Evolutionary conservation across 2,113 vertebrate species (phyloP), one percentile per base, ranked within the genome.

Genomic region (Reinhardtius hippoglossoides): DNA sequence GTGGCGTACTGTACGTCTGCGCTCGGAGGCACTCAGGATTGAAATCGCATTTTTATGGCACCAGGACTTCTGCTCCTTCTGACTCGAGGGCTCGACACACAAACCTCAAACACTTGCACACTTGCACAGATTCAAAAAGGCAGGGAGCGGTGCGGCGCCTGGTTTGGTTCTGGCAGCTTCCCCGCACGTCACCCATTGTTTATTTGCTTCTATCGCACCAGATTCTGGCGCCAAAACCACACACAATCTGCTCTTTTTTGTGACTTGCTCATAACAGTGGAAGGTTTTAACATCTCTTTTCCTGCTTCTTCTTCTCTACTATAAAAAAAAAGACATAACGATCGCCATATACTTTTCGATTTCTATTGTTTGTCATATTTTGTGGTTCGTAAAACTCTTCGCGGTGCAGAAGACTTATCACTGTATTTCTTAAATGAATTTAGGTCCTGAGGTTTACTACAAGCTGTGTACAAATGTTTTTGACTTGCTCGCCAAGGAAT

Each of bases 41-140:
- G 35, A 73, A 77, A 75, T 71, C 69, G 54, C 73, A 80, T 62
- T 44, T 77, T 61, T 57, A 40, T 57, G 1, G 23, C 35, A 40
- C 26, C 12, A 14, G 1, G 27, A 68, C 59, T 37, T 71, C 61
- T 48, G 27, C 75, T 48, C 27, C 64, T 26, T 78, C 55, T 15
- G 13, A 59, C 6, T 31, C 26, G 14, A 15, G 24, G 58, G 62
- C 67, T 73, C 42, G 52, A 71, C 66, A 73, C 42, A 75, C 35
- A 68, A 35, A 48, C 13, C 59, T 67, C 35, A 54, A 13, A 14
- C 44, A 46, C 5, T 16, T 5, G 15, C 56, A 66, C 69, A 74
- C 57, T 42, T 6, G 14, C 44, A 26, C 23, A 66, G 23, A 59
- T 15, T 42, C 24, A 67, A 15, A 71, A n/a, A 23, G 50, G 48